Conservation (phyloP, 2,888 invertebrate genomes). For the Anthophora plumipes region DNA sequence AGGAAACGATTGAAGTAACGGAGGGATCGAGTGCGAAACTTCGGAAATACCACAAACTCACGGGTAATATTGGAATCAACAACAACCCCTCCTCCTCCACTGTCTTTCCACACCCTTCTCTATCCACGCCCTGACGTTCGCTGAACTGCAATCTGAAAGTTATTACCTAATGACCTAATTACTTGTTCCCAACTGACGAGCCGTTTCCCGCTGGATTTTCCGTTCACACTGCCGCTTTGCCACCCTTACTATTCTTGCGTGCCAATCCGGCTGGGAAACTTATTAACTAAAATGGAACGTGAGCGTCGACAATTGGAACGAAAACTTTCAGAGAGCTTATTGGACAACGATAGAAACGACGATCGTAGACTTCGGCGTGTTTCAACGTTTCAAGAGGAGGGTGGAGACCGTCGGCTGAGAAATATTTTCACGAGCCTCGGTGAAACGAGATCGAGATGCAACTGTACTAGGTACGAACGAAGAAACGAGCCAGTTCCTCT, state of each 20-base stretch:
- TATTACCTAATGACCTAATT: conserved; percentile 41
- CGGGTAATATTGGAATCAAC: conserved; percentile 17
- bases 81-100: no score
- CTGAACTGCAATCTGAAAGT: conserved; percentile 24
- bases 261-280: not conserved
- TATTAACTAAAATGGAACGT: conserved; percentile 11
- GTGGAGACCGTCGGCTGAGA: not conserved
- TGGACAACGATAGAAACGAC: conserved; percentile 9
- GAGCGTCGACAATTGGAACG: not conserved
- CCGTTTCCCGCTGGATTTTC: conserved; percentile 4
- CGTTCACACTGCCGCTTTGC: not conserved
- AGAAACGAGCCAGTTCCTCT: not conserved
- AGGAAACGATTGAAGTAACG: not conserved
- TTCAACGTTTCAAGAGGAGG: no score
- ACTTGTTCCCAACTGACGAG: not conserved
- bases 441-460: conserved; percentile 16
- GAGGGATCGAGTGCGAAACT: not conserved
- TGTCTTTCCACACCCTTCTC: not conserved
- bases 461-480: not conserved
- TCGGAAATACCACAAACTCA: not conserved
- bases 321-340: not conserved
- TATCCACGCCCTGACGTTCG: not conserved
- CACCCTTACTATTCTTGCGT: not conserved
- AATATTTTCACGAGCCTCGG: conserved; percentile 5
- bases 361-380: not conserved